Evolutionary conservation across 2,888 invertebrate species (phyloP).

Genomic region (Chloroclysta siterata): DNA sequence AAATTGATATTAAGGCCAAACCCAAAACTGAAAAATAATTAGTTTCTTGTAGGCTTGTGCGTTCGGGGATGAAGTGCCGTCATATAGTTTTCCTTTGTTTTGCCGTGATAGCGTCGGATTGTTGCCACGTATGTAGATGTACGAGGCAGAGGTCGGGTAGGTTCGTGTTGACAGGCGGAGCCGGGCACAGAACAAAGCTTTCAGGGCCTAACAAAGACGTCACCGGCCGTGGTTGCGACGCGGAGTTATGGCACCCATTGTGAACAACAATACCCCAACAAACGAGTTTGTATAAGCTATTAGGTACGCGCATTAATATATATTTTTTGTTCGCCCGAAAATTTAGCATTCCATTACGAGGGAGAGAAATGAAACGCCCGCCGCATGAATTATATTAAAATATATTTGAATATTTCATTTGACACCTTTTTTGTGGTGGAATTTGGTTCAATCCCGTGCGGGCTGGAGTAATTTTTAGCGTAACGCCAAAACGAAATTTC

Average conservation of each 20-base stretch:
- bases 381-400: conserved; percentile 86
- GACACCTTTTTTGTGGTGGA: conserved; percentile 84
- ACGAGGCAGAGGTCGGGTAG: conserved; percentile 59
- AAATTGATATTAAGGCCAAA: conserved; percentile 12
- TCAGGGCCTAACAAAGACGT: conserved; percentile 83
- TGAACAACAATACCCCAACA: conserved; percentile 84
- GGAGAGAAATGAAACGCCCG: conserved; percentile 85
- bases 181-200: conserved; percentile 76
- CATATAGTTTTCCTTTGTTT: conserved; percentile 44
- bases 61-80: conserved; percentile 20
- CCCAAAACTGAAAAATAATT: conserved; percentile 29
- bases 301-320: conserved; percentile 86
- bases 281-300: conserved; percentile 86
- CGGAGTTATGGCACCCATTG: conserved; percentile 85
- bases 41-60: conserved; percentile 18
- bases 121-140: conserved; percentile 55
- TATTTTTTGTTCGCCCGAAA: conserved; percentile 85
- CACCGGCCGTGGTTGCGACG: conserved; percentile 83
- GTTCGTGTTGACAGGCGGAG: conserved; percentile 76
- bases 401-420: conserved; percentile 86
- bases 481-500: conserved; percentile 77
- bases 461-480: conserved; percentile 82
- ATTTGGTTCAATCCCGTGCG: conserved; percentile 82
- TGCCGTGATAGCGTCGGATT: conserved; percentile 43
- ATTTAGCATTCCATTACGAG: conserved; percentile 85